phyloP scores from a whole-genome alignment of 2,113 vertebrate species.

The Phylloscopus trochiloides region DNA sequence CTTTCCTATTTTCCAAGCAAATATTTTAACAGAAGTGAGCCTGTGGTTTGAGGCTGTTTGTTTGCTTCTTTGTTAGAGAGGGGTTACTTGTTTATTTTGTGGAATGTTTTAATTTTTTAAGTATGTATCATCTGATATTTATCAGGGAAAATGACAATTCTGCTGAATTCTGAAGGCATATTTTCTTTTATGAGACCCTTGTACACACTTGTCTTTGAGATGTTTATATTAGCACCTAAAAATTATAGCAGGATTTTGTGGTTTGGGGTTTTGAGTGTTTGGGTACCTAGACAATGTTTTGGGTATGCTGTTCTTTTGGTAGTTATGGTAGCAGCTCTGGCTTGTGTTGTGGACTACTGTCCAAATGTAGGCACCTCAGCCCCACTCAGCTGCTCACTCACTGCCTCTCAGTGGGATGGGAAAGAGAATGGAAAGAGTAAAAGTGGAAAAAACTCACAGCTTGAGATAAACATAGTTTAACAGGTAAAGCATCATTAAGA shows the following conservation, averaged over 20 bases:
- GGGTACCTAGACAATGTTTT: neutral
- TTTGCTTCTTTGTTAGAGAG: neutral
- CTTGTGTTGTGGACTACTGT: neutral
- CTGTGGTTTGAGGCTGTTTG: rapidly evolving
- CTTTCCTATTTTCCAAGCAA: neutral
- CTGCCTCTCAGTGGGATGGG: neutral
- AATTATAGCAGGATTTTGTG: neutral
- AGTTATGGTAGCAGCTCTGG: neutral
- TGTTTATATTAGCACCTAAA: neutral
- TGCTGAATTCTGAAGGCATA: neutral
- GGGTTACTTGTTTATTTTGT: neutral
- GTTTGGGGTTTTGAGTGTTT: neutral
- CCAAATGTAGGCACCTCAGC: neutral
- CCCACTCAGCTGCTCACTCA: neutral
- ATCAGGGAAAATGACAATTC: neutral
- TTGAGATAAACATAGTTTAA: neutral
- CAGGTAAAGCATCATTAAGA: neutral
- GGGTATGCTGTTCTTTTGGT: neutral
- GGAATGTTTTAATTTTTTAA: neutral
- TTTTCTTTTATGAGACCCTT: neutral
- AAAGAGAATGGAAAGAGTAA: neutral
- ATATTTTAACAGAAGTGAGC: neutral
- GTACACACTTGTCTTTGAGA: neutral
- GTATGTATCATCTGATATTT: neutral
- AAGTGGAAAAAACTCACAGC: neutral